Evolutionary conservation across 2,113 vertebrate species (phyloP).

Genomic region (Paradoxurus hermaphroditus): DNA sequence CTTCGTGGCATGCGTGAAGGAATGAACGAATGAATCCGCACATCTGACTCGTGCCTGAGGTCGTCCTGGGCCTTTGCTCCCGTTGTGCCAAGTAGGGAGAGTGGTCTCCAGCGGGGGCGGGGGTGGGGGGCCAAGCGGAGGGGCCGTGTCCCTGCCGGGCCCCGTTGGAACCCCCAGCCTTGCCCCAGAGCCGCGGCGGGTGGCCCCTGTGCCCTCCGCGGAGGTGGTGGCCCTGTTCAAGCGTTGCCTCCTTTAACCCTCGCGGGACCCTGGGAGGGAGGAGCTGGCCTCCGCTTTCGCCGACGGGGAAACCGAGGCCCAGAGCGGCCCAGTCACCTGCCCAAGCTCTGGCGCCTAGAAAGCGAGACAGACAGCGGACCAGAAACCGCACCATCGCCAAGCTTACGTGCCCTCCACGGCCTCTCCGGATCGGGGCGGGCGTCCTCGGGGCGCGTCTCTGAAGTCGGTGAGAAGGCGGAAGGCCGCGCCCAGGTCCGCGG

Average conservation of each 20-base stretch:
- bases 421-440: fast-evolving
- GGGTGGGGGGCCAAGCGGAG: not conserved
- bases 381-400: fast-evolving
- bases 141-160: too few relatives aligned
- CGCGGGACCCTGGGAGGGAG: not conserved
- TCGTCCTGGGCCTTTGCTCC: not conserved
- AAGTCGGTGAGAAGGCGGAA: fast-evolving
- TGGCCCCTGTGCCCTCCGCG: fast-evolving
- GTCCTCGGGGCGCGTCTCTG: fast-evolving
- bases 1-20: not conserved
- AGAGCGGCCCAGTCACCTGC: fast-evolving
- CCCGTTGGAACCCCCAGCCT: not conserved
- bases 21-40: not conserved
- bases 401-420: fast-evolving
- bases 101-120: not conserved
- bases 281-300: fast-evolving
- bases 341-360: not conserved
- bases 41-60: fast-evolving
- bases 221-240: not conserved
- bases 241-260: not conserved
- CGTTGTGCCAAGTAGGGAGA: not conserved
- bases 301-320: not conserved
- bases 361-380: not conserved
- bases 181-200: not conserved
- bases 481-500: fast-evolving